Percentiles rank a stretch among this genome's conserved stretches.
Evolutionary conservation across 2,113 vertebrate genomes (phyloP).

Genomic region (Platichthys flesus): DNA sequence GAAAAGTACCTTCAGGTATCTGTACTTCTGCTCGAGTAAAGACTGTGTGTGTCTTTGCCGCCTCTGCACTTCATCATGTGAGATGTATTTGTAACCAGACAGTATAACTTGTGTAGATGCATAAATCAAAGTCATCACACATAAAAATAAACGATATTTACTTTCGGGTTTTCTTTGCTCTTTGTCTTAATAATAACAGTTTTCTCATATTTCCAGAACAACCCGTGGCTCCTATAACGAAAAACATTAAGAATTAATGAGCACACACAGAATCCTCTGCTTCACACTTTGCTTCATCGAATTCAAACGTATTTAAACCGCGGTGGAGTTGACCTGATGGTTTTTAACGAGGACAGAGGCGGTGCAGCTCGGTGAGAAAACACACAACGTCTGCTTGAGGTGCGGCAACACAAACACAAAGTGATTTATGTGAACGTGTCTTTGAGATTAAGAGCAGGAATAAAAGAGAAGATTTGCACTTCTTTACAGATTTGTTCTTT

Average conservation of each 20-base stretch:
- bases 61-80: neutral
- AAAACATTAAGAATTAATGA: neutral
- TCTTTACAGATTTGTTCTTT: neutral
- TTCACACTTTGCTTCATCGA: slow-evolving; percentile 1
- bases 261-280: neutral
- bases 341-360: neutral
- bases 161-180: neutral
- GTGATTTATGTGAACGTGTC: neutral
- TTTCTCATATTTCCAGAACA: no score
- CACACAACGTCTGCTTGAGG: neutral
- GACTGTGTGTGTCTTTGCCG: neutral
- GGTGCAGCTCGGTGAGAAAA: neutral
- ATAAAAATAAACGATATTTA: neutral
- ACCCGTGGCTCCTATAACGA: neutral
- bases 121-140: no score
- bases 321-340: neutral
- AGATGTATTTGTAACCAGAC: slow-evolving; percentile 10
- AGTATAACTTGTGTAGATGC: slow-evolving; percentile 3
- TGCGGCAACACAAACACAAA: neutral
- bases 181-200: no score
- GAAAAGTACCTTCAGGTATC: no score
- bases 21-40: no score
- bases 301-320: neutral
- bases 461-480: neutral
- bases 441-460: neutral